Percentiles rank a stretch among this genome's conserved stretches.
These are phyloP conservation scores for Gastrophryne carolinensis DNA, from an alignment of 2,797 vertebrate species.

Conservation along the genomic window DNA sequence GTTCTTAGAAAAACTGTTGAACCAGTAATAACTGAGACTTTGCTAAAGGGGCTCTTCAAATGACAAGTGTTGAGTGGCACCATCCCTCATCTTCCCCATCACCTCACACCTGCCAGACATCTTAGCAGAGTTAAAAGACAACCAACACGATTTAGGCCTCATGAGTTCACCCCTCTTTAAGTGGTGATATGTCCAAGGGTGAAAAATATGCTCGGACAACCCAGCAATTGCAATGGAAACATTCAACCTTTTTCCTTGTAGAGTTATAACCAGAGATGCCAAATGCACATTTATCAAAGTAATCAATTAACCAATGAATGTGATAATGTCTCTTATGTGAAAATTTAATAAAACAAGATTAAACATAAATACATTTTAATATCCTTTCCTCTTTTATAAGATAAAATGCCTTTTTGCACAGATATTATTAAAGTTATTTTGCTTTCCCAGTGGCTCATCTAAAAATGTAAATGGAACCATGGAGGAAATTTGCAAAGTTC, in stretches of 20 bases:
- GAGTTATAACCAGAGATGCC: neutral
- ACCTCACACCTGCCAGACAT: slow-evolving; percentile 15
- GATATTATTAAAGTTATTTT: too few species aligned
- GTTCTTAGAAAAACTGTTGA: neutral
- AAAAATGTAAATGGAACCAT: too few species aligned
- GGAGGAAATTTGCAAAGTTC: too few species aligned
- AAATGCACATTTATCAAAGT: neutral
- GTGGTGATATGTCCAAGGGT: slow-evolving; percentile 15
- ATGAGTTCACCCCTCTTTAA: slow-evolving; percentile 18
- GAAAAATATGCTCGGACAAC: neutral
- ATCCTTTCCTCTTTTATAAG: too few species aligned
- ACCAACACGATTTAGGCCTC: neutral
- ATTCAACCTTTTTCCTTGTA: neutral
- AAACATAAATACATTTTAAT: too few species aligned
- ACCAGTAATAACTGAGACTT: neutral
- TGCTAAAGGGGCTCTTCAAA: neutral
- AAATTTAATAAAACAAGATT: too few species aligned
- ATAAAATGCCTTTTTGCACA: too few species aligned
- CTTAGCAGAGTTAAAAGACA: neutral
- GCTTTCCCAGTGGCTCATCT: too few species aligned
- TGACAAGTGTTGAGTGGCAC: slow-evolving; percentile 8
- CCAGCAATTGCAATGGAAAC: slow-evolving; percentile 1
- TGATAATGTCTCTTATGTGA: too few species aligned
- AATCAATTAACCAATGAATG: too few species aligned
- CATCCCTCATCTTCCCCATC: neutral